These are phyloP conservation scores for Phyllopteryx taeniolatus DNA, from an alignment of 2,113 vertebrate species.

Conservation along the genomic window DNA sequence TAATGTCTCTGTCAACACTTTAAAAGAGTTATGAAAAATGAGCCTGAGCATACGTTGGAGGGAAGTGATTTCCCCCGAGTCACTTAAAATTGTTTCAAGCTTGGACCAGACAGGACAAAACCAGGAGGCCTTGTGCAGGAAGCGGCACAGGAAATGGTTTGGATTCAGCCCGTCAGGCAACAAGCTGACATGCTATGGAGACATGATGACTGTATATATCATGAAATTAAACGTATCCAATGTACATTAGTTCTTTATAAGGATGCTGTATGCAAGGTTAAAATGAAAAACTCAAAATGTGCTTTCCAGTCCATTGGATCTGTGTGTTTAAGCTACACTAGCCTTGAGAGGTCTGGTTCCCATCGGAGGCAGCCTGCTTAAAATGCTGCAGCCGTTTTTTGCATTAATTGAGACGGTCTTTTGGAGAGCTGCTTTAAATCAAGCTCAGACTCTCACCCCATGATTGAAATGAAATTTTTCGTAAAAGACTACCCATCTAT, in stretches of 20 bases:
- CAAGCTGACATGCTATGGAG: slow-evolving; percentile 22
- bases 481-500: slow-evolving; percentile 1
- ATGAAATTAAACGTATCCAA: not conserved
- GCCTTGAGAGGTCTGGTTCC: slow-evolving; percentile 52
- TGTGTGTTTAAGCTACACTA: slow-evolving; percentile 15
- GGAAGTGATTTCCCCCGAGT: slow-evolving; percentile 65
- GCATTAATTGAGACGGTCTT: slow-evolving; percentile 25
- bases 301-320: slow-evolving; percentile 17
- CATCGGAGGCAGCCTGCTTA: slow-evolving; percentile 45
- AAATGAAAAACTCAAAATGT: not conserved
- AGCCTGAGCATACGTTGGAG: slow-evolving; percentile 44
- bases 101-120: slow-evolving; percentile 59
- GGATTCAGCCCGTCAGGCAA: slow-evolving; percentile 52
- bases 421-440: slow-evolving; percentile 60
- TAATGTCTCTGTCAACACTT: slow-evolving; percentile 67
- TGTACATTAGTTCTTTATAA: not conserved
- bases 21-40: slow-evolving; percentile 68
- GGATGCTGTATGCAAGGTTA: not conserved
- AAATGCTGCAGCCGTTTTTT: slow-evolving; percentile 25
- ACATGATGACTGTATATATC: slow-evolving; percentile 8
- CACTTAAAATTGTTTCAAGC: slow-evolving; percentile 71
- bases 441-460: slow-evolving; percentile 29
- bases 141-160: slow-evolving; percentile 68
- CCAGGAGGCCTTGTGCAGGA: slow-evolving; percentile 62
- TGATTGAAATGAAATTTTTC: slow-evolving; percentile 44